Evolutionary conservation across 2,888 invertebrate genomes (phyloP), one percentile per base, ranked within the genome.

Genomic region (Drosophila gaucha): DNA sequence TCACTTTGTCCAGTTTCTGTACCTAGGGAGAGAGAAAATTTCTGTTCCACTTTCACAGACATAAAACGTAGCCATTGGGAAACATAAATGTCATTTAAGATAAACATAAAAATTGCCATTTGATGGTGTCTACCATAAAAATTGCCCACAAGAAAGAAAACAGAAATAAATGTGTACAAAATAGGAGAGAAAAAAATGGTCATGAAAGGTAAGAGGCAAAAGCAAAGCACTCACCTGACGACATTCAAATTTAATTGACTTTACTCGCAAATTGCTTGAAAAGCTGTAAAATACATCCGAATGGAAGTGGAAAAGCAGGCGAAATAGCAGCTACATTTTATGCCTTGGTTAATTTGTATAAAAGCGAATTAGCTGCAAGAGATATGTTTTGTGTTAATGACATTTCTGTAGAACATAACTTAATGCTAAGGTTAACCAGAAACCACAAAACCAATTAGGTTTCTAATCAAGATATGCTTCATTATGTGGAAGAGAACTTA

Each of bases 61-160:
- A 74, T 70, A 65, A 84, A 80, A 82, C 84, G 82, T 64, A 86
- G 55, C 85, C 85, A 80, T 65, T 78, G 82, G 82, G 82, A 86
- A 78, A 84, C 82, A 82, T 82, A 82, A 82, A 86, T 82, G 82
- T 84, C 82, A 82, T 85, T 86, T 70, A 57, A 86, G 85, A 82
- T 86, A 86, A 84, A 78, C 78, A 73, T 78, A 68, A 84, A 82
- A 86, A 82, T 73, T 84, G 85, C 52, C 64, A 72, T 84, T 82
- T 86, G 56, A 84, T 80, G 87, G 67, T 51, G 58, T 54, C 67
- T 52, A 47, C 59, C 58, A 49, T 49, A 56, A 58, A 74, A 79
- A 65, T 62, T n/a, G 46, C 30, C 18, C 30, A 60, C 66, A 69
- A 49, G 52, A 28, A 70, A 43, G 36, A 20, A 31, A 12, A 18